Evolutionary conservation across 2,888 invertebrate genomes (phyloP), one percentile per base, ranked within the genome.

Genomic region (Calliphora vomitoria): DNA sequence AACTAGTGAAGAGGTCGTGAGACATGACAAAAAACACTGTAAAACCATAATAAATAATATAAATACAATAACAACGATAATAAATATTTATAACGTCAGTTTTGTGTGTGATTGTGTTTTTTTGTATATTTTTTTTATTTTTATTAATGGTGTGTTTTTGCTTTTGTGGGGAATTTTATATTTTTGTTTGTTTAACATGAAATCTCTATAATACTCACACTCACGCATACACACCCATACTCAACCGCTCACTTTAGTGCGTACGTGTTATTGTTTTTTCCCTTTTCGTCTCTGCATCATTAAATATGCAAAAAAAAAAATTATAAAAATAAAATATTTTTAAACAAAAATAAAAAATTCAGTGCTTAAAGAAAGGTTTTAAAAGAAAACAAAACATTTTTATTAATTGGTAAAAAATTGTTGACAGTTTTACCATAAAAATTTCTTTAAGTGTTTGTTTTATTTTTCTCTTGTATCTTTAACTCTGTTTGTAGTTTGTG

Each of bases 1-100:
- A 80, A 78, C 41, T 78, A 62, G 66, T 69, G 75, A 87, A 85
- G 80, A 80, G 71, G 83, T 84, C 66, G 86, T 81, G 60, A 82
- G 76, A 60, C 69, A 74, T 55, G 38, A 50, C 80, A 80, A 76
- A 71, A 80, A 74, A 31, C 13, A 38, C 13, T 64, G 58, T 10
- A 75, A 69, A 81, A 85, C 38, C 60, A 44, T 20, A 53, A 80
- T 47, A 60, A 76, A 55, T 66, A 20, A 15, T 78, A 4, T 38
- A 47, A 71, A 71, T n/a, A 31, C 35, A 35, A 44, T 35, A 53
- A 41, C 18, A 41, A 11, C 47, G 31, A 41, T 47, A 72, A 80
- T 25, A 75, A 80, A 44, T 58, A 60, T 31, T 69, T 31, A 62
- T 68, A 75, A 41, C 64, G 55, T 35, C 31, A 84, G 35, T 78